These are phyloP conservation scores for Thamnophis sirtalis DNA, from an alignment of 2,113 vertebrate species.

Conservation along the genomic window DNA sequence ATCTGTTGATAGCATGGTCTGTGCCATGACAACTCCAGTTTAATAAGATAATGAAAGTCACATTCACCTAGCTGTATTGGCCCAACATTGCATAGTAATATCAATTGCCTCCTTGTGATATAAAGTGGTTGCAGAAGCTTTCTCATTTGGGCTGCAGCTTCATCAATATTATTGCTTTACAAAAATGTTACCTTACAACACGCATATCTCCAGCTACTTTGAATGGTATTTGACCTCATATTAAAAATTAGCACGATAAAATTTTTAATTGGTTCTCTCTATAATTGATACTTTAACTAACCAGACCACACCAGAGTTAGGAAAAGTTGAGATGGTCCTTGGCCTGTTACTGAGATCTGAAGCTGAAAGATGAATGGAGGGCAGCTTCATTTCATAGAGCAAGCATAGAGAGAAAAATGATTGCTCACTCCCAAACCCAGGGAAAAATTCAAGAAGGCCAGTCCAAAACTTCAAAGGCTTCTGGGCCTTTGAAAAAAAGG, in stretches of 20 bases:
- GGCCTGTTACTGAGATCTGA: not conserved
- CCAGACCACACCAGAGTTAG: not conserved
- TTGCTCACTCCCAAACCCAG: not conserved
- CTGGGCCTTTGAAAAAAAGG: conserved; percentile 1
- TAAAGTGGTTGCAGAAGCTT: conserved; percentile 50
- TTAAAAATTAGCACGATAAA: conserved; percentile 24
- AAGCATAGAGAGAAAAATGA: not conserved
- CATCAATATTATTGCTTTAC: conserved; percentile 39
- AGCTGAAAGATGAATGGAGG: not conserved
- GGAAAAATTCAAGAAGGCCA: conserved; percentile 2
- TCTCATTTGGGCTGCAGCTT: conserved; percentile 28
- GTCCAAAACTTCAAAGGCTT: conserved; percentile 8
- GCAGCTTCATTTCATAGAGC: conserved; percentile 2
- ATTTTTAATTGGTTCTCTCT: not conserved
- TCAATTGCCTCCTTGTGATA: conserved; percentile 46
- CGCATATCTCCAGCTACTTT: conserved; percentile 12
- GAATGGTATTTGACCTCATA: conserved; percentile 16
- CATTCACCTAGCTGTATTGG: conserved; percentile 40
- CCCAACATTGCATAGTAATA: conserved; percentile 36
- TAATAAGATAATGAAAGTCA: conserved; percentile 56
- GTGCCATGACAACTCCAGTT: conserved; percentile 33
- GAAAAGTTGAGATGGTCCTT: conserved; percentile 6
- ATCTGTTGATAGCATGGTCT: conserved; percentile 39
- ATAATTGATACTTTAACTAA: conserved; percentile 5
- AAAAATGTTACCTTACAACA: conserved; percentile 24